Conservation (phyloP, 35 echinoderm and acorn worm genomes). For the Apostichopus japonicus region DNA sequence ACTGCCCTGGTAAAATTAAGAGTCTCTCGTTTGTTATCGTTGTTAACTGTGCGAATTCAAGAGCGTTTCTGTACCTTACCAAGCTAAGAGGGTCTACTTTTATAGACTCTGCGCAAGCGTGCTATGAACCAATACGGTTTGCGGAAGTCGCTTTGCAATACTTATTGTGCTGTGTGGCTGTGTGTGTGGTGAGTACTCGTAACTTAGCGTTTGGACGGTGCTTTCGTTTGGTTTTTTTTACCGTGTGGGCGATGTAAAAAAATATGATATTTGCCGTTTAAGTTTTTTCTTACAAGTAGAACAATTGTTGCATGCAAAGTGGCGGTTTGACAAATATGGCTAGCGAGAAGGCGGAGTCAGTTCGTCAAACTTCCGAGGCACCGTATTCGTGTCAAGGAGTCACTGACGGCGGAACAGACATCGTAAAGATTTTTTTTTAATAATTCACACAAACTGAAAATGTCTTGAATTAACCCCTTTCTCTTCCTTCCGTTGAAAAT, state of each 20-base stretch:
- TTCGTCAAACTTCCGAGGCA: constrained; percentile 24
- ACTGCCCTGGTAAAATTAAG: neutral
- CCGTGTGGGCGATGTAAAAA: neutral
- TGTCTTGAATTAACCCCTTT: too few relatives aligned
- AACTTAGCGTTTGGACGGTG: neutral
- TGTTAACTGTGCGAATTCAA: too few relatives aligned
- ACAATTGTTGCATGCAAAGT: neutral
- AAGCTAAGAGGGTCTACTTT: constrained; percentile 4
- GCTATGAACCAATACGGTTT: constrained; percentile 11
- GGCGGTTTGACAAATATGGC: neutral
- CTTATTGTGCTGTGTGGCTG: neutral
- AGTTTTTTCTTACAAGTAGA: neutral
- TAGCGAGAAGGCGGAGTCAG: constrained; percentile 19
- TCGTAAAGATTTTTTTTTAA: too few relatives aligned
- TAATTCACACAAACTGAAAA: too few relatives aligned
- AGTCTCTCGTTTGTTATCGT: neutral
- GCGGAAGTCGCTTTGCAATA: constrained; percentile 7
- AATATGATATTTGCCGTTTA: neutral
- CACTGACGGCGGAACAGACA: too few relatives aligned
- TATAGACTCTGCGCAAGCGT: constrained; percentile 43
- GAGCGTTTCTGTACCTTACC: too few relatives aligned
- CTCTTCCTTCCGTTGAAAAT: too few relatives aligned
- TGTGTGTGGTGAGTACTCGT: neutral
- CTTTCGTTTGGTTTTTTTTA: neutral
- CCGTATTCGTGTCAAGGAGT: neutral